phyloP scores from a whole-genome alignment of 2,888 invertebrate genomes.

The Aphidius colemani region DNA sequence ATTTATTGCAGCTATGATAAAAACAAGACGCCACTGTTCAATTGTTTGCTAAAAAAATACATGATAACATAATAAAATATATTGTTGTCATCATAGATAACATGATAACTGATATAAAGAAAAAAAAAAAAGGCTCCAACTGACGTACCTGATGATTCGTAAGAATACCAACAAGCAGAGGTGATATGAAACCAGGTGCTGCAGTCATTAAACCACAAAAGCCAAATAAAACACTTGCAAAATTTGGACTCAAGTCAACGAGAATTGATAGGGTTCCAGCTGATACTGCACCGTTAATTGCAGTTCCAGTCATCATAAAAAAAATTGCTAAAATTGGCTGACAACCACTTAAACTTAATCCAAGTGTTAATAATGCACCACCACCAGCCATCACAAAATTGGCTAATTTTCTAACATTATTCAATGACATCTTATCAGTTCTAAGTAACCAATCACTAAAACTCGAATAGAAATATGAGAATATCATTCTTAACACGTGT shows the following conservation, averaged over 20 bases:
- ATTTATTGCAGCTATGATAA: constrained; percentile 50
- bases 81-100: constrained; percentile 2
- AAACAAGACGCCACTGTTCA: constrained; percentile 53
- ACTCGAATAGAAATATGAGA: constrained; percentile 65
- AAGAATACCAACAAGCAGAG: constrained; percentile 66
- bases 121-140: neutral
- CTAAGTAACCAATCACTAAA: constrained; percentile 67
- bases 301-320: constrained; percentile 68
- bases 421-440: constrained; percentile 65
- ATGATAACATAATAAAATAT: neutral
- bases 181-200: constrained; percentile 68
- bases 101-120: constrained; percentile 13
- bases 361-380: constrained; percentile 68
- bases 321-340: constrained; percentile 66
- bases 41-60: constrained; percentile 52
- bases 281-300: constrained; percentile 70
- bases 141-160: constrained; percentile 66
- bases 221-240: constrained; percentile 66
- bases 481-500: constrained; percentile 66
- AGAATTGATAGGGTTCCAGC: constrained; percentile 70
- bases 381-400: constrained; percentile 66
- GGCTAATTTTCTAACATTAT: constrained; percentile 70
- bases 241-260: constrained; percentile 72
- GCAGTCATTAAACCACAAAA: constrained; percentile 66
- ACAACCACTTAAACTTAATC: constrained; percentile 69